Evolutionary conservation across 2,797 vertebrate genomes (phyloP).

Genomic region (Acipenser ruthenus): DNA sequence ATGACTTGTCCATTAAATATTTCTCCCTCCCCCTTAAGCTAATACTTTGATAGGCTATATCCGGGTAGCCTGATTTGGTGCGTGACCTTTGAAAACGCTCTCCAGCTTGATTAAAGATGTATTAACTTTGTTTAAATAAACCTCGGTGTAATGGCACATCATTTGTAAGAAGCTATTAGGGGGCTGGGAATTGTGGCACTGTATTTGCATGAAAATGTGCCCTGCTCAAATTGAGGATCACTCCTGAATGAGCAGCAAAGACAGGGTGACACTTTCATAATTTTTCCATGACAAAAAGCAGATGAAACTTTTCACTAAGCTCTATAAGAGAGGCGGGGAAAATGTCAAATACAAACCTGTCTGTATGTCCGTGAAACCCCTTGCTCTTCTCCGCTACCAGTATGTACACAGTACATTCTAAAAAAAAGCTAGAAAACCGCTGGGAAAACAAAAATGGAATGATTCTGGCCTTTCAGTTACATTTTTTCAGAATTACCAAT

Average conservation of each 20-base stretch:
- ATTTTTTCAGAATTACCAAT: not conserved
- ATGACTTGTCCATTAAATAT: conserved; percentile 97
- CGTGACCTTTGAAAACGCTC: conserved; percentile 98
- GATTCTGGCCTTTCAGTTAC: not conserved
- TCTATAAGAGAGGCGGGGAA: conserved; percentile 37
- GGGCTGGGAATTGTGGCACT: conserved; percentile 75
- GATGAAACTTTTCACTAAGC: conserved; percentile 60
- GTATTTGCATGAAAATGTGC: conserved; percentile 98
- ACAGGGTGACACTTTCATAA: conserved; percentile 81
- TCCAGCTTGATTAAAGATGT: conserved; percentile 99
- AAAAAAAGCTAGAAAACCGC: not conserved
- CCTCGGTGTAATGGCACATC: conserved; percentile 99
- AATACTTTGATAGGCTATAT: conserved; percentile 84
- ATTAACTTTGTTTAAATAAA: conserved; percentile 99
- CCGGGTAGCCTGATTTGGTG: conserved; percentile 92
- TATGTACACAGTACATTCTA: not conserved
- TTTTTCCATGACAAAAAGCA: conserved; percentile 60
- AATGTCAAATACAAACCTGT: conserved; percentile 37
- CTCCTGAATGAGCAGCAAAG: conserved; percentile 74
- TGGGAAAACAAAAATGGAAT: not conserved
- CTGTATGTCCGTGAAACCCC: conserved; percentile 29
- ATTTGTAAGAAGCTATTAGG: conserved; percentile 99
- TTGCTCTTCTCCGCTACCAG: not conserved
- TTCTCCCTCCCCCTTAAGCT: conserved; percentile 84
- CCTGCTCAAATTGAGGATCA: conserved; percentile 73